phyloP scores from a whole-genome alignment of 2,113 vertebrate genomes.

The Semnornis frantzii region DNA sequence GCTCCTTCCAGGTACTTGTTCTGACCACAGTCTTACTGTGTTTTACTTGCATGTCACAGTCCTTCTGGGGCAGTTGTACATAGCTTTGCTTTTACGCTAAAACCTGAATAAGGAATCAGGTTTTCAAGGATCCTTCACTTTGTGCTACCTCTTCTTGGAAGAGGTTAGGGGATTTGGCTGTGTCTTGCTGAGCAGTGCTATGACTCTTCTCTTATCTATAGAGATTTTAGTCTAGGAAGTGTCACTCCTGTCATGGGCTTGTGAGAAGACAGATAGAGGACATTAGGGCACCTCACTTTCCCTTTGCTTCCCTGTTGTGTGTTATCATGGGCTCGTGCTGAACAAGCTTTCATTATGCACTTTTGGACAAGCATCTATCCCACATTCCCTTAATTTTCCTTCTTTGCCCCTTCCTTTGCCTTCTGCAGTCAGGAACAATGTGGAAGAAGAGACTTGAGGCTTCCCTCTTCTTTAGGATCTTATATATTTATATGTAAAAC shows the following conservation, averaged over 20 bases:
- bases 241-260: neutral
- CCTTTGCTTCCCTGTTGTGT: neutral
- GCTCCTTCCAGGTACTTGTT: neutral
- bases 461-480: neutral
- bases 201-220: neutral
- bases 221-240: neutral
- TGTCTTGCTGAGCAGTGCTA: neutral
- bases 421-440: neutral
- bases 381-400: neutral
- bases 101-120: neutral
- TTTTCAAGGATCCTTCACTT: neutral
- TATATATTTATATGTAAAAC: neutral
- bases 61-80: neutral
- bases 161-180: neutral
- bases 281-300: too few relatives aligned
- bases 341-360: neutral
- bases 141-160: neutral
- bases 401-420: neutral
- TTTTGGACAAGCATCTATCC: neutral
- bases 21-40: neutral
- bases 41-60: neutral
- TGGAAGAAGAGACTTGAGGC: neutral
- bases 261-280: neutral
- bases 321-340: neutral
- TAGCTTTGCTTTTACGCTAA: neutral